Conservation (phyloP, 2,888 invertebrate species). For the Choristoneura rosaceana region DNA sequence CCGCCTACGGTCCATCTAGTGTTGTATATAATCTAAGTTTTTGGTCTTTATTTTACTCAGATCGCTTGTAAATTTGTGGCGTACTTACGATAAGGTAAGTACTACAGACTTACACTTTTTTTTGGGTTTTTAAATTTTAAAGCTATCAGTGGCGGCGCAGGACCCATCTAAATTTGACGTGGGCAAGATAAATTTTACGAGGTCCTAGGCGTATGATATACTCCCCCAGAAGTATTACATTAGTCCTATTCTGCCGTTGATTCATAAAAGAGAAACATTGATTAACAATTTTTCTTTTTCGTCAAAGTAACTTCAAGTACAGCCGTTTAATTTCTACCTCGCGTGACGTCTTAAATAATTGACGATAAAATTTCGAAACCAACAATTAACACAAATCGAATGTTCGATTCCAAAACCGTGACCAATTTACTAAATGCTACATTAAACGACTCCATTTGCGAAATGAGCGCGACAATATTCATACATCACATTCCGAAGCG, state of each 20-base stretch:
- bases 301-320: background rate
- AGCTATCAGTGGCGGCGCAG: no score
- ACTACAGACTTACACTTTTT: no score
- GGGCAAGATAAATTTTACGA: no score
- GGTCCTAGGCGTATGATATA: no score
- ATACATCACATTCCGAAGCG: conserved; percentile 37
- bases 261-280: background rate
- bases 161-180: no score
- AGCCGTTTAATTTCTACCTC: background rate
- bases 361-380: conserved; percentile 34
- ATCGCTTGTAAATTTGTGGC: background rate
- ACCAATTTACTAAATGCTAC: conserved; percentile 36
- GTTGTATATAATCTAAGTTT: no score
- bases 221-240: no score
- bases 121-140: no score
- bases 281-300: background rate
- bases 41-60: no score
- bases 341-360: conserved; percentile 5
- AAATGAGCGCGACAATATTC: conserved; percentile 31
- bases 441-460: conserved; percentile 26
- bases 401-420: conserved; percentile 22
- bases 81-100: no score
- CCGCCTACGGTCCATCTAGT: no score
- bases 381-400: conserved; percentile 34
- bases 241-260: no score